phyloP scores from a whole-genome alignment of 2,113 vertebrate genomes.

The Nesogale talazaci region DNA sequence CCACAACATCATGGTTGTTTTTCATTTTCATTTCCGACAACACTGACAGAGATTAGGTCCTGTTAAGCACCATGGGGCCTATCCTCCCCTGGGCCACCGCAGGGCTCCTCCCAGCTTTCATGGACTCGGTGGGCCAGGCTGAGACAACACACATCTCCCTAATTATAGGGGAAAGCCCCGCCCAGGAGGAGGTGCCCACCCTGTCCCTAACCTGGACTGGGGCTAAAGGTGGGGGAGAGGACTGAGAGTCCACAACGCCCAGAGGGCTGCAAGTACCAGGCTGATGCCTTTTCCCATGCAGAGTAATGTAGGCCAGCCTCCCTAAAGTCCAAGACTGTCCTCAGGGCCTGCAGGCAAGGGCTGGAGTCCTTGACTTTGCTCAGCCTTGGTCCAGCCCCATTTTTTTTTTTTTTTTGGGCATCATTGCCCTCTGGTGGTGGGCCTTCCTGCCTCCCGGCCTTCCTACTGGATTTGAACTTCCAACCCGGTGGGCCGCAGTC shows the following conservation, averaged over 20 bases:
- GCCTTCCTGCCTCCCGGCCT: too few relatives aligned
- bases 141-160: slow-evolving; percentile 64
- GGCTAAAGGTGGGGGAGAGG: not conserved
- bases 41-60: slow-evolving; percentile 70
- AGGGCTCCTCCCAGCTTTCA: slow-evolving; percentile 31
- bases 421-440: too few relatives aligned
- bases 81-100: slow-evolving; percentile 60
- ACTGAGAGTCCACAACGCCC: not conserved
- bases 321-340: not conserved
- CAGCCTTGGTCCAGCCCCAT: not conserved
- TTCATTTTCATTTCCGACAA: slow-evolving; percentile 74
- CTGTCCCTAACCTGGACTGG: not conserved
- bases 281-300: not conserved
- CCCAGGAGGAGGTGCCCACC: slow-evolving; percentile 31
- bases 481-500: too few relatives aligned
- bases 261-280: not conserved
- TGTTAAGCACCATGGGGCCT: slow-evolving; percentile 71
- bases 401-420: too few relatives aligned
- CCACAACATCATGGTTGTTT: slow-evolving; percentile 66
- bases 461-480: too few relatives aligned
- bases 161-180: slow-evolving; percentile 73
- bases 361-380: not conserved
- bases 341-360: not conserved
- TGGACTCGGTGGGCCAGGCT: not conserved
- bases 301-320: not conserved